These are phyloP conservation scores for Exephanes ischioxanthus DNA, from an alignment of 2,888 invertebrate genomes.

Conservation along the genomic window DNA sequence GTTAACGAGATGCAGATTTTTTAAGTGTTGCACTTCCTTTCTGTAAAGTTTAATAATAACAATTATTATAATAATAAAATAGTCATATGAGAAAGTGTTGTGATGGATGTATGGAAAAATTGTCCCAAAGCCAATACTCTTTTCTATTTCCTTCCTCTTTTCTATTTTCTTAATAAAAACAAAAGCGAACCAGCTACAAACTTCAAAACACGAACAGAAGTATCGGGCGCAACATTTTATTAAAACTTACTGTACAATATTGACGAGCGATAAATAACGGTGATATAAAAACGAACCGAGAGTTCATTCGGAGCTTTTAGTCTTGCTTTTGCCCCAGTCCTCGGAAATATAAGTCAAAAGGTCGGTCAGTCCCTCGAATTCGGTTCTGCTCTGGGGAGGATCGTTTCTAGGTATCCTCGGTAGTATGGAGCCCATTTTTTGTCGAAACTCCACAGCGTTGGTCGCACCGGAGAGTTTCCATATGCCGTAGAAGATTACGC, in stretches of 20 bases:
- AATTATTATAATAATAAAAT: no score
- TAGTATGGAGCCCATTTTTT: constrained; percentile 91
- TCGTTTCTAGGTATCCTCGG: constrained; percentile 92
- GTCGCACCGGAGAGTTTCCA: constrained; percentile 96
- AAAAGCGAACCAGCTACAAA: no score
- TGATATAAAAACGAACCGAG: constrained; percentile 31
- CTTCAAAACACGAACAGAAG: no score
- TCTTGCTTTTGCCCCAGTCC: constrained; percentile 78
- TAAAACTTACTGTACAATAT: constrained; percentile 49
- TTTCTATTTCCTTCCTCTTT: no score
- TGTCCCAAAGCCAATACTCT: no score
- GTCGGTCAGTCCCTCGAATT: constrained; percentile 94
- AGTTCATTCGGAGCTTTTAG: constrained; percentile 50
- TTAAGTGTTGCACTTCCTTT: no score
- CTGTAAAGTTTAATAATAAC: no score
- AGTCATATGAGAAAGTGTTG: no score
- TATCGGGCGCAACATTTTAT: constrained; percentile 30
- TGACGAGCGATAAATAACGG: constrained; percentile 1
- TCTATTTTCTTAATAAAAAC: no score
- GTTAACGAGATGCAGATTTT: no score
- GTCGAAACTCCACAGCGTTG: constrained; percentile 93
- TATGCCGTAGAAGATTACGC: constrained; percentile 92
- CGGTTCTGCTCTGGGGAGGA: constrained; percentile 93
- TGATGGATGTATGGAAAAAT: no score
- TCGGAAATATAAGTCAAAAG: constrained; percentile 89